These are phyloP conservation scores for Paratrypauchen microcephalus DNA, from an alignment of 2,797 vertebrate species.

Conservation along the genomic window DNA sequence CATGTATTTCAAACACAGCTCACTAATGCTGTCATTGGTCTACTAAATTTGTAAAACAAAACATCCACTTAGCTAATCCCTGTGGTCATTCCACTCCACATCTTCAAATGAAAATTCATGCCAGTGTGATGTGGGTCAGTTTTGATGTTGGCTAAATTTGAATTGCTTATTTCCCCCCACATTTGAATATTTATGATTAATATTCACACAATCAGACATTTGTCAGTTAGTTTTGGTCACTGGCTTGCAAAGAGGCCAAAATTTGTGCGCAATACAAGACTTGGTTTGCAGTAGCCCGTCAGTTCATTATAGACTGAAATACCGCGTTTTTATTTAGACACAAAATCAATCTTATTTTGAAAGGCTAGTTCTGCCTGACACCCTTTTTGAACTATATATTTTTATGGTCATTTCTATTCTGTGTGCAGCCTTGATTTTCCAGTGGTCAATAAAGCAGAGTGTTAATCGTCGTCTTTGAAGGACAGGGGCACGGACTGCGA, in stretches of 20 bases:
- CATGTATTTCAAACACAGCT: not conserved
- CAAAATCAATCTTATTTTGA: slow-evolving; percentile 1
- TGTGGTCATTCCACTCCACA: not conserved
- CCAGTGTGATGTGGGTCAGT: slow-evolving; percentile 2
- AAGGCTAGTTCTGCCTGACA: not conserved
- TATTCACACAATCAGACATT: slow-evolving; percentile 39
- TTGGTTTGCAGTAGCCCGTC: slow-evolving; percentile 49
- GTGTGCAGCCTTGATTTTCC: slow-evolving; percentile 34
- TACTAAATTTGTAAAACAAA: slow-evolving; percentile 1
- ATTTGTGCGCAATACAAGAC: slow-evolving; percentile 43
- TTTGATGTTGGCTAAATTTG: slow-evolving; percentile 13
- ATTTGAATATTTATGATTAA: slow-evolving; percentile 28
- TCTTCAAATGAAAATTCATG: slow-evolving; percentile 15
- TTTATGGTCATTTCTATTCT: slow-evolving; percentile 37
- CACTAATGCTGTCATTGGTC: not conserved
- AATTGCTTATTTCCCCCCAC: slow-evolving; percentile 14
- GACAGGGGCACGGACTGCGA: slow-evolving; percentile 14
- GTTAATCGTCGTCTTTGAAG: slow-evolving; percentile 32
- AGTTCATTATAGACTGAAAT: slow-evolving; percentile 19
- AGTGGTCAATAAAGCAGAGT: slow-evolving; percentile 22
- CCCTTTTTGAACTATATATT: not conserved
- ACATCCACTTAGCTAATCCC: not conserved
- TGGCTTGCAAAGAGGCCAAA: slow-evolving; percentile 36
- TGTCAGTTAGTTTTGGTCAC: slow-evolving; percentile 24
- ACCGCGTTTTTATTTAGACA: slow-evolving; percentile 27